Evolutionary conservation across 2,888 invertebrate species (phyloP).

Genomic region (Drosophila mettleri): DNA sequence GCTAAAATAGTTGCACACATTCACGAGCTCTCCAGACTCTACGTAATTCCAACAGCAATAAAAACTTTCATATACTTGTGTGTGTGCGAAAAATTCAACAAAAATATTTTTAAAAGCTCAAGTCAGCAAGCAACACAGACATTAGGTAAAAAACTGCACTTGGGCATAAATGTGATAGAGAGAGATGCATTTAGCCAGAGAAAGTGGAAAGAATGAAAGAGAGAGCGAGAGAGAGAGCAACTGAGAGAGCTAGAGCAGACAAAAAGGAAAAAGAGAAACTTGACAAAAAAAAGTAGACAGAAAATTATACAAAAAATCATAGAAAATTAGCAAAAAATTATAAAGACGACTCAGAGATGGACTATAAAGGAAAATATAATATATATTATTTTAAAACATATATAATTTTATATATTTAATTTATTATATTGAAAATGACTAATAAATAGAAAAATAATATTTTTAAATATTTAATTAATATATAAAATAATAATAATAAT

Average conservation of each 20-base stretch:
- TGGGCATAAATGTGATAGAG: constrained; percentile 26
- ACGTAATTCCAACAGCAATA: constrained; percentile 22
- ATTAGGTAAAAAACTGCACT: constrained; percentile 62
- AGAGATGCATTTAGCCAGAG: constrained; percentile 25
- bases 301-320: constrained; percentile 43
- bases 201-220: background rate
- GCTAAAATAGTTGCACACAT: constrained; percentile 17
- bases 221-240: constrained; percentile 10
- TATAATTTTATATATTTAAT: background rate
- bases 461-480: no score
- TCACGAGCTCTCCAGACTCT: constrained; percentile 7
- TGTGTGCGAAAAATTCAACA: constrained; percentile 56
- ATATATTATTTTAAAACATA: background rate
- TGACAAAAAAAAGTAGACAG: constrained; percentile 23
- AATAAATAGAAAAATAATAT: no score
- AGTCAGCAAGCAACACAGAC: constrained; percentile 57
- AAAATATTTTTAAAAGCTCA: constrained; percentile 74
- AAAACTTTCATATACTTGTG: constrained; percentile 21
- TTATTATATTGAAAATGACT: background rate
- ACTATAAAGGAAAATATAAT: constrained; percentile 1
- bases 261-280: constrained; percentile 51
- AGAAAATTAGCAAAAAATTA: constrained; percentile 2
- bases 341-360: constrained; percentile 8
- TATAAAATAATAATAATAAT: no score
- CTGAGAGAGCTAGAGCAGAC: constrained; percentile 4